Conservation (phyloP, 2,888 invertebrate genomes). For the Plagiodera versicolora region DNA sequence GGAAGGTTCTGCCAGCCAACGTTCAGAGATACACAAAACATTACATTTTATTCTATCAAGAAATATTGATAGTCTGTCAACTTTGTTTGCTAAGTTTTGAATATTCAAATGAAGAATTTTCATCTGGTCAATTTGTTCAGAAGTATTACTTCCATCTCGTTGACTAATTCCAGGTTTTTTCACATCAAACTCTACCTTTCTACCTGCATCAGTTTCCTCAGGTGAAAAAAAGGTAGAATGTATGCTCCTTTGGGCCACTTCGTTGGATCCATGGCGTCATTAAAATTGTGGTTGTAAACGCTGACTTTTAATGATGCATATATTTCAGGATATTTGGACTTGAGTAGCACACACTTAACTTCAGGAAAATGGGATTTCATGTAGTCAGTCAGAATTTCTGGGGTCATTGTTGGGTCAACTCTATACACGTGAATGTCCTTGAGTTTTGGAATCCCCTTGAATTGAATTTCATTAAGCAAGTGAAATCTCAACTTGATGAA, state of each 20-base stretch:
- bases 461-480: background rate
- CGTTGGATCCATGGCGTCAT: constrained; percentile 9
- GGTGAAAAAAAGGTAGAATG: constrained; percentile 10
- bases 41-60: background rate
- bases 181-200: background rate
- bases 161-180: background rate
- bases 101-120: no score
- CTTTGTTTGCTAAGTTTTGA: no score
- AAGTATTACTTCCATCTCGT: background rate
- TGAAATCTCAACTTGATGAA: constrained; percentile 2
- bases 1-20: background rate
- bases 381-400: background rate
- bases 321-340: constrained; percentile 7
- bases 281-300: constrained; percentile 4
- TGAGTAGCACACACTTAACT: background rate
- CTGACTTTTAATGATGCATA: constrained; percentile 11
- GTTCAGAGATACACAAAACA: background rate
- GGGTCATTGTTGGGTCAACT: constrained; percentile 7
- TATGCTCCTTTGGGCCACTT: constrained; percentile 10
- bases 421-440: constrained; percentile 6
- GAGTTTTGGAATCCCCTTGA: constrained; percentile 11
- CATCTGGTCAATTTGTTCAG: no score
- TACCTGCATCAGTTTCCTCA: background rate
- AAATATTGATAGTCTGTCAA: constrained; percentile 2
- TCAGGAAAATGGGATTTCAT: constrained; percentile 9